Percentiles rank a stretch among this genome's conserved stretches.
phyloP scores from a whole-genome alignment of 2,113 vertebrate genomes.

The Protobothrops flavoviridis region DNA sequence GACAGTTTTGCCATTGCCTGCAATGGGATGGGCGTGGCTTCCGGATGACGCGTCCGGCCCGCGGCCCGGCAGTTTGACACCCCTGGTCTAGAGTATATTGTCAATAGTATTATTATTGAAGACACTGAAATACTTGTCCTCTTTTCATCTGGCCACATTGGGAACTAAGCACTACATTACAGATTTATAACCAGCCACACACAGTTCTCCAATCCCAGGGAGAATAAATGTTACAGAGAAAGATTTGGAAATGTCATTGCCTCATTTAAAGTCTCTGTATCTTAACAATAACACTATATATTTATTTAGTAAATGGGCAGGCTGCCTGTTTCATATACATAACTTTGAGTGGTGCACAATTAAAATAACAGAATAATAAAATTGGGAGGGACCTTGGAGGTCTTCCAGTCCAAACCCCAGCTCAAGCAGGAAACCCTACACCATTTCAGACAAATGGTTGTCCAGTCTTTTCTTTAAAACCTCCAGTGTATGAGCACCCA shows the following conservation, averaged over 20 bases:
- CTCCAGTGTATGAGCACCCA: background rate
- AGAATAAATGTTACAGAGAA: background rate
- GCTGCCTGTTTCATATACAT: background rate
- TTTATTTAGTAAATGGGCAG: background rate
- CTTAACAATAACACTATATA: background rate
- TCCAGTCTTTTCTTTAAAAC: background rate
- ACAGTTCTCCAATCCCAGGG: background rate
- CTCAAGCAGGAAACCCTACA: too few relatives aligned
- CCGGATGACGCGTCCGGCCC: too few relatives aligned
- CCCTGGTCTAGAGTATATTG: background rate
- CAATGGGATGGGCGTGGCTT: too few relatives aligned
- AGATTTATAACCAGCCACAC: background rate
- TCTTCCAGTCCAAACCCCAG: too few relatives aligned
- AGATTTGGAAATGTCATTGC: background rate
- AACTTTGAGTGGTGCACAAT: background rate
- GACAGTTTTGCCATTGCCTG: too few relatives aligned
- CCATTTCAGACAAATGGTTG: too few relatives aligned
- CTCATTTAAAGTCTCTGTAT: background rate
- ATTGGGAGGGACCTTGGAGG: too few relatives aligned
- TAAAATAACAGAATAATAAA: background rate
- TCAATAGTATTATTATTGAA: background rate
- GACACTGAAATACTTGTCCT: background rate
- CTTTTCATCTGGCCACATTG: too few relatives aligned
- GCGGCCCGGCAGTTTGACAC: too few relatives aligned
- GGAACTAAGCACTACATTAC: background rate